These are phyloP conservation scores for Staurois parvus DNA, from an alignment of 2,797 vertebrate species.

Conservation along the genomic window DNA sequence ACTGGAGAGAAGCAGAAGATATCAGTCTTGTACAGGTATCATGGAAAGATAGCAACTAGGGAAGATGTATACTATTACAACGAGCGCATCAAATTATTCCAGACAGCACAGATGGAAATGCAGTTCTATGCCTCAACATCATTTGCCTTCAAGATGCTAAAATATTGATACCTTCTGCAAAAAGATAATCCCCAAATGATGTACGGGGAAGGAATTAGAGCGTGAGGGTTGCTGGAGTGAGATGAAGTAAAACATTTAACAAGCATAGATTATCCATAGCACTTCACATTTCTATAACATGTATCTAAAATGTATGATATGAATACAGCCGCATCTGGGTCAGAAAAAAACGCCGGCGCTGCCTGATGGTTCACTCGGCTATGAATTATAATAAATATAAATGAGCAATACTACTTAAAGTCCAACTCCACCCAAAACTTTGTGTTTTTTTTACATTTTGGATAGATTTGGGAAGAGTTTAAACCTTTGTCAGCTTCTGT, in stretches of 20 bases:
- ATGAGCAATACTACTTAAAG: neutral
- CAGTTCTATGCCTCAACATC: conserved; percentile 90
- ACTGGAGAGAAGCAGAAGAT: neutral
- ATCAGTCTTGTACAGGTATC: conserved; percentile 72
- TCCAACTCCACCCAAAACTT: too few species aligned
- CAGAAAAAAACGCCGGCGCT: neutral
- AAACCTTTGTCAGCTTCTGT: too few species aligned
- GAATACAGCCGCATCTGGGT: conserved; percentile 21
- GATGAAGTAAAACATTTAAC: conserved; percentile 81
- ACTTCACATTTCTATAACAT: conserved; percentile 56
- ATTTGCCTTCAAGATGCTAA: conserved; percentile 91
- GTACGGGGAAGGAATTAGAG: conserved; percentile 78
- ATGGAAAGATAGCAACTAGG: conserved; percentile 83
- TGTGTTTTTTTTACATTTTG: too few species aligned
- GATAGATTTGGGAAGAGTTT: too few species aligned
- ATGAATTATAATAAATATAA: too few species aligned
- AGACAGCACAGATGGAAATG: conserved; percentile 90
- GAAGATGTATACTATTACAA: conserved; percentile 86
- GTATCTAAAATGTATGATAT: conserved; percentile 1
- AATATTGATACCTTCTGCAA: conserved; percentile 88
- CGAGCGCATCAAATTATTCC: conserved; percentile 79
- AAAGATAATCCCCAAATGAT: conserved; percentile 76
- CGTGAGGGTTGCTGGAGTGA: conserved; percentile 82
- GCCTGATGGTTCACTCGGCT: neutral
- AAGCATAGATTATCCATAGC: conserved; percentile 71